Conservation (phyloP, 2,113 vertebrate genomes). For the Oophaga pumilio region DNA sequence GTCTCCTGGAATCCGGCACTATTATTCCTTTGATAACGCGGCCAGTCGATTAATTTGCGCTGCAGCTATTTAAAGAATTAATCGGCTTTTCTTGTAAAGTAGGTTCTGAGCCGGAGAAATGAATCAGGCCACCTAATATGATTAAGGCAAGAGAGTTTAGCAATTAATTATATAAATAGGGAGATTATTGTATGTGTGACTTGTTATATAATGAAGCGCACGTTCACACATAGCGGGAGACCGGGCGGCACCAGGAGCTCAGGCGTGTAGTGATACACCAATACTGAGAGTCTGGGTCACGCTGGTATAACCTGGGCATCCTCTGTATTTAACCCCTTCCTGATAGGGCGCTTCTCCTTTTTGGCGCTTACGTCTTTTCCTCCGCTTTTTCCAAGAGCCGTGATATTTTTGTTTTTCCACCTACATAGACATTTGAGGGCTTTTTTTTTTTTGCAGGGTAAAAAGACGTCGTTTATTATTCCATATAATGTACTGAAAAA, state of each 20-base stretch:
- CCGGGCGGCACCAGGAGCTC: neutral
- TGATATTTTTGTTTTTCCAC: too few relatives aligned
- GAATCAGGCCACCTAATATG: slow-evolving; percentile 43
- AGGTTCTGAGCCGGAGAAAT: slow-evolving; percentile 45
- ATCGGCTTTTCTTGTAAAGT: slow-evolving; percentile 42
- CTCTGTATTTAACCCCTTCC: neutral
- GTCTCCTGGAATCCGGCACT: neutral
- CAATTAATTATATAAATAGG: slow-evolving; percentile 50
- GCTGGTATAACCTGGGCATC: neutral
- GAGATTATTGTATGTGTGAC: slow-evolving; percentile 33
- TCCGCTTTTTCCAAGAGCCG: too few relatives aligned
- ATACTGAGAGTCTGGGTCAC: neutral
- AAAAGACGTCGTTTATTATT: too few relatives aligned
- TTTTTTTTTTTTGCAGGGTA: too few relatives aligned
- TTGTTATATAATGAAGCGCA: slow-evolving; percentile 19
- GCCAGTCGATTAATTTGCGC: slow-evolving; percentile 2
- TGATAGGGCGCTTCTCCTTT: too few relatives aligned
- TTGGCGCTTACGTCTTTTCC: too few relatives aligned
- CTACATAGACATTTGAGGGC: too few relatives aligned
- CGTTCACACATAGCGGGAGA: neutral
- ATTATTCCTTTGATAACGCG: neutral
- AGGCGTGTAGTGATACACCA: neutral
- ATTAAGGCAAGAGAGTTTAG: slow-evolving; percentile 31
- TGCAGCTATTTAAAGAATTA: slow-evolving; percentile 51
- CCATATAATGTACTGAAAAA: too few relatives aligned